These are phyloP conservation scores for Aphodius sticticus DNA, from an alignment of 2,888 invertebrate genomes.

Conservation along the genomic window DNA sequence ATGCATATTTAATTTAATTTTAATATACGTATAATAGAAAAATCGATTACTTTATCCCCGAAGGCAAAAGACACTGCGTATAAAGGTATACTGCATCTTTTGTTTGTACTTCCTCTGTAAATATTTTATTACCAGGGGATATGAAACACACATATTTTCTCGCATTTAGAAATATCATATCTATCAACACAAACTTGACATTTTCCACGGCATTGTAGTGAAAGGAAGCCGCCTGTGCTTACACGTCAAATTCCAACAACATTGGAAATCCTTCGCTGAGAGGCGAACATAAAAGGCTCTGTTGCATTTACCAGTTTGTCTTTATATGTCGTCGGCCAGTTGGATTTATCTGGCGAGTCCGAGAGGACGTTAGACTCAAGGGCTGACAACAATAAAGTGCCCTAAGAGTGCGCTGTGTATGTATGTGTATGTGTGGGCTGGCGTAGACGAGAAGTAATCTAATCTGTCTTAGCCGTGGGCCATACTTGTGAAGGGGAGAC, in stretches of 20 bases:
- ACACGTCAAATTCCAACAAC: not conserved
- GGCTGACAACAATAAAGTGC: conserved; percentile 4
- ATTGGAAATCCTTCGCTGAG: not conserved
- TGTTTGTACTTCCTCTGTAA: too few species aligned
- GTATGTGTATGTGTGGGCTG: not conserved
- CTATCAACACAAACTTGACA: too few species aligned
- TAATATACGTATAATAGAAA: too few species aligned
- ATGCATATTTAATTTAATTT: too few species aligned
- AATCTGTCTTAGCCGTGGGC: conserved; percentile 26
- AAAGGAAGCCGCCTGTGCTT: not conserved
- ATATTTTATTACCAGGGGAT: too few species aligned
- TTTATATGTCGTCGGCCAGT: not conserved
- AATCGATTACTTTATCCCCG: too few species aligned
- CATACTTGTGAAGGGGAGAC: conserved; percentile 23
- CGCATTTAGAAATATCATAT: too few species aligned
- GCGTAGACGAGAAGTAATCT: conserved; percentile 17
- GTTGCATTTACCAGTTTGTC: conserved; percentile 4
- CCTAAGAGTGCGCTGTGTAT: not conserved
- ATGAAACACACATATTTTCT: too few species aligned
- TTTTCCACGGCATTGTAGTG: not conserved
- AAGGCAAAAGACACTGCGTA: too few species aligned
- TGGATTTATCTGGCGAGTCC: conserved; percentile 4
- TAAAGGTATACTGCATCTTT: too few species aligned
- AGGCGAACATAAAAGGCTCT: not conserved
- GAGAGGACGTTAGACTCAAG: not conserved